Evolutionary conservation across 37 sponge, comb jelly and placozoan genomes (phyloP).

Genomic region (Geodia barretti): DNA sequence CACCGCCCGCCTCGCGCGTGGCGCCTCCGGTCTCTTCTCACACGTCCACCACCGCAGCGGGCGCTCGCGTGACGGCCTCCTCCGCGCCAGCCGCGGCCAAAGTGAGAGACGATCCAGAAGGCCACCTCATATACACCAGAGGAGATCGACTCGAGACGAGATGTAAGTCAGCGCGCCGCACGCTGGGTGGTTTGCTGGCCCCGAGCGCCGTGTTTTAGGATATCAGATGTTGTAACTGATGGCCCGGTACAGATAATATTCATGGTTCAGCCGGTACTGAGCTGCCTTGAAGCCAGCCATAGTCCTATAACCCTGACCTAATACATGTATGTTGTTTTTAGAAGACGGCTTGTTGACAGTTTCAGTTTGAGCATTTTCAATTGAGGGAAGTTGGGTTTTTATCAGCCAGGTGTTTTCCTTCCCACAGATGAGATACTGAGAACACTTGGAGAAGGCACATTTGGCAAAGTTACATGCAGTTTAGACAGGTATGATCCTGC

Average conservation of each 20-base stretch:
- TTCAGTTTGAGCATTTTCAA: no score
- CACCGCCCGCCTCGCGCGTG: background rate
- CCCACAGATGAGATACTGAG: constrained; percentile 82
- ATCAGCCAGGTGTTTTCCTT: no score
- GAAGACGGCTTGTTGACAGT: background rate
- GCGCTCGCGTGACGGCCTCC: background rate
- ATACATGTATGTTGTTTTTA: no score
- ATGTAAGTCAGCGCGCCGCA: no score
- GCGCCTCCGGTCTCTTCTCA: background rate
- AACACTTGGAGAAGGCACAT: constrained; percentile 96
- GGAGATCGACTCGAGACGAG: constrained; percentile 79
- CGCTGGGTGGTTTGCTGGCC: no score
- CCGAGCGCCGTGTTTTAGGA: no score
- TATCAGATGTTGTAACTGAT: no score
- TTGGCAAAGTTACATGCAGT: constrained; percentile 98
- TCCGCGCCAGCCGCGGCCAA: constrained; percentile 19
- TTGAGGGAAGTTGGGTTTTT: no score
- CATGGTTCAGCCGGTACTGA: no score
- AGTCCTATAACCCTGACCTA: no score
- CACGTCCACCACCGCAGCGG: background rate
- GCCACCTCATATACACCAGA: constrained; percentile 86
- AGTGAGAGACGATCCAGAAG: constrained; percentile 85
- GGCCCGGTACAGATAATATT: no score
- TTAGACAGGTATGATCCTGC: constrained; percentile 74
- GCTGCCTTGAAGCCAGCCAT: no score